These are phyloP conservation scores for Coregonus ussuriensis DNA, from an alignment of 2,797 vertebrate species.

Conservation along the genomic window DNA sequence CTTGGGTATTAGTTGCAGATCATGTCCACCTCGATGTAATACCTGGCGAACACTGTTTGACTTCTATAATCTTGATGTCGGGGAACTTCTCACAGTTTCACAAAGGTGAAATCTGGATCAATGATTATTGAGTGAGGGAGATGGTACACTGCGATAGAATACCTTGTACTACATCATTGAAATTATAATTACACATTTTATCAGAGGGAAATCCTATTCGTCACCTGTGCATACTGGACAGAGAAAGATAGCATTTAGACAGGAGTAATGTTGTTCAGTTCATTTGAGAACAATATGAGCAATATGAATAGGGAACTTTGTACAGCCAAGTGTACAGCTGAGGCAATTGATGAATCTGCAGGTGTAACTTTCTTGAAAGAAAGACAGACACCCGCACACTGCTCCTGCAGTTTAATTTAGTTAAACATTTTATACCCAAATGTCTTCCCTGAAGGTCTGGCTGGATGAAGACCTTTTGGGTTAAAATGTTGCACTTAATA, in stretches of 20 bases:
- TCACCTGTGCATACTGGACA: slow-evolving; percentile 6
- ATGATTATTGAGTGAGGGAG: background rate
- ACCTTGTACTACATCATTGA: too few species aligned
- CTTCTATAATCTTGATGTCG: background rate
- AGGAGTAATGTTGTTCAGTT: background rate
- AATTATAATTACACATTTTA: too few species aligned
- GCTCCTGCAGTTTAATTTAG: too few species aligned
- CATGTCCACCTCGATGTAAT: background rate
- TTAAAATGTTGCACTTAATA: too few species aligned
- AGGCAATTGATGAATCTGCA: too few species aligned
- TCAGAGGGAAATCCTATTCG: background rate
- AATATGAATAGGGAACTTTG: background rate
- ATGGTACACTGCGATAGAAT: background rate
- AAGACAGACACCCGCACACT: too few species aligned
- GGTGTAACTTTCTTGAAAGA: too few species aligned
- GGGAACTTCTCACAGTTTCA: background rate
- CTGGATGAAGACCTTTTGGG: too few species aligned
- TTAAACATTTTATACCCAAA: too few species aligned
- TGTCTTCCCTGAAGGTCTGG: too few species aligned
- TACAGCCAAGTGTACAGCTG: background rate
- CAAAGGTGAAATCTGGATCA: background rate
- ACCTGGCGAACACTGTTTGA: background rate
- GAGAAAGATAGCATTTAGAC: background rate
- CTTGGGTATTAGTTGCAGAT: slow-evolving; percentile 3
- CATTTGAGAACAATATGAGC: background rate